Evolutionary conservation across 2,888 invertebrate species (phyloP), one percentile per base, ranked within the genome.

Genomic region (Plagodis pulveraria): DNA sequence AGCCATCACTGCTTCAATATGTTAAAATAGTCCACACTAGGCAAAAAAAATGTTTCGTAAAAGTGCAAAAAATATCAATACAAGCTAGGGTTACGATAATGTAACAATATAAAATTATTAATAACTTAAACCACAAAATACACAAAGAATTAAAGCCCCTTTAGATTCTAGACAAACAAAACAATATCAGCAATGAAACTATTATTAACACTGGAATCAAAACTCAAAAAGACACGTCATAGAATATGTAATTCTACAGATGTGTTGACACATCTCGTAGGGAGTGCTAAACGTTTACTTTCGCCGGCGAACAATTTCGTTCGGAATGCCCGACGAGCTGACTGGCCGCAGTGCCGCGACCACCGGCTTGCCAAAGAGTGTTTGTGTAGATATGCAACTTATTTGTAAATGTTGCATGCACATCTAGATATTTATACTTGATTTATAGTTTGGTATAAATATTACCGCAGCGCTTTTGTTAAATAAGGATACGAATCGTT

Each of bases 271-370:
- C 62, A 66, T n/a, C 7, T 67, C 62, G 70, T 68, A 69, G 72
- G 49, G 34, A 42, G 73, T 72, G 63, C 72, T 83, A 82, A 76
- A 78, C 22, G 84, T 87, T 87, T 90, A 91, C 91, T 91, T 91
- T 91, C 91, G 89, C 91, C 82, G 66, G 77, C 78, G 80, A 84
- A 81, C 78, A 80, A 84, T 84, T 83, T 84, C 75, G 86, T 80
- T 78, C 83, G 87, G 89, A 89, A 89, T 89, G 87, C 83, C 76
- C 78, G 86, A 85, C 78, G 84, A 80, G 81, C 81, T 82, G 86
- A 83, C 84, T 81, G 83, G 83, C 83, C 83, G 78, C 78, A 76
- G 76, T 77, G 83, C 83, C 78, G 77, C 81, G 83, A 83, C 85
- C 81, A 58, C 65, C 53, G 58, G 47, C 53, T 35, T 12, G 47